phyloP scores from a whole-genome alignment of 35 echinoderm and acorn worm genomes.

The Chiridota heheva region DNA sequence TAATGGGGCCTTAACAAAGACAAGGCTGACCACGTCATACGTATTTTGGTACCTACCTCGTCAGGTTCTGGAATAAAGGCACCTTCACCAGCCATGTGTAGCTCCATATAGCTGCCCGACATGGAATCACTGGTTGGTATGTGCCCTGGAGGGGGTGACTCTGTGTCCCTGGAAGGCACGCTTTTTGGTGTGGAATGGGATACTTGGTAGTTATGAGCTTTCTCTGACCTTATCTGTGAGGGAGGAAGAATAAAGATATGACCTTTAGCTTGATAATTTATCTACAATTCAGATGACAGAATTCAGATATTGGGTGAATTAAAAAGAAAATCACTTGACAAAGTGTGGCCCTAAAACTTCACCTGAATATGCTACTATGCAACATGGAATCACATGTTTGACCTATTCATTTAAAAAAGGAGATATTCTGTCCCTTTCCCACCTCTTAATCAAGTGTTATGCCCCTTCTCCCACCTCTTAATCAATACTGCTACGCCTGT shows the following conservation, averaged over 20 bases:
- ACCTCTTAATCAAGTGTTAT: no score
- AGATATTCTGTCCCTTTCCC: no score
- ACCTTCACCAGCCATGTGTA: slow-evolving; percentile 21
- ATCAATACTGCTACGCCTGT: no score
- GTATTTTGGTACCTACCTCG: slow-evolving; percentile 32
- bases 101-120: slow-evolving; percentile 10
- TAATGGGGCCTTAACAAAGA: no score
- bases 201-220: neutral
- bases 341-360: neutral
- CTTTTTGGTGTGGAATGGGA: slow-evolving; percentile 19
- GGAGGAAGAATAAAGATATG: no score
- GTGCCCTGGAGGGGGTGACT: slow-evolving; percentile 33
- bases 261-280: no score
- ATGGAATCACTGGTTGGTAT: slow-evolving; percentile 9
- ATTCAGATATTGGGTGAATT: neutral
- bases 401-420: no score
- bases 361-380: neutral
- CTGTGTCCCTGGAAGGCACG: slow-evolving; percentile 42
- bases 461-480: no score
- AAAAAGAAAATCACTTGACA: neutral
- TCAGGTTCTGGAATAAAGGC: slow-evolving; percentile 40
- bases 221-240: slow-evolving; percentile 25
- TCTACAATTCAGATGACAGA: neutral
- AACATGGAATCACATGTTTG: no score
- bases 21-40: no score